A percentile compares a stretch with the other conserved stretches of the same genome.
Evolutionary conservation across 1,140 invertebrate genomes (phyloP).

Genomic region (Drosophila watanabei): DNA sequence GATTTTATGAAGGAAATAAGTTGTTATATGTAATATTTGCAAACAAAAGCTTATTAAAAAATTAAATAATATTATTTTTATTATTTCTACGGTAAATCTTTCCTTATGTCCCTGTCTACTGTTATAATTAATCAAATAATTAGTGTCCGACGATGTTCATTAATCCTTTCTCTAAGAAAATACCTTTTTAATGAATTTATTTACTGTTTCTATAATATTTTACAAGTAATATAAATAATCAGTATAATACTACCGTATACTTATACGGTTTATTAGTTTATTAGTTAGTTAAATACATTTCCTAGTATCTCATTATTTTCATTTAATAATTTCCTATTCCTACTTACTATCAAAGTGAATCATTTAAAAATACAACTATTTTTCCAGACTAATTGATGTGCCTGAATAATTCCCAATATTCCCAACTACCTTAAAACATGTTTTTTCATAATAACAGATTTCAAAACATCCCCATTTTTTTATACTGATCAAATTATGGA

Average conservation of each 20-base stretch:
- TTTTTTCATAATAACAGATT: background rate
- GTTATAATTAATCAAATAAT: no score
- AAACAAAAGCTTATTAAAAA: no score
- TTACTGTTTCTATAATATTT: background rate
- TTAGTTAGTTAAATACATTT: no score
- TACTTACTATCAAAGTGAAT: background rate
- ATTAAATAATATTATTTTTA: no score
- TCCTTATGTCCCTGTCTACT: no score
- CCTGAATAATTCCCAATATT: background rate
- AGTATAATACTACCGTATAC: no score
- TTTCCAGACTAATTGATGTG: conserved; percentile 3
- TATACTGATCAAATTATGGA: conserved; percentile 8
- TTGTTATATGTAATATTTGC: no score
- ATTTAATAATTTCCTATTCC: background rate
- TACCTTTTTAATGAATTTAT: background rate
- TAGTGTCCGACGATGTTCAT: no score
- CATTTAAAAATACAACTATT: background rate
- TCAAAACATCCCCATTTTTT: background rate
- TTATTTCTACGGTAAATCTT: no score
- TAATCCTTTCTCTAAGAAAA: no score
- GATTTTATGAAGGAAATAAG: background rate
- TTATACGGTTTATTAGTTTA: no score
- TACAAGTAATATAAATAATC: no score
- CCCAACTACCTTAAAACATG: background rate
- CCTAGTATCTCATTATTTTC: background rate